These are phyloP conservation scores for Falcaria lacertinaria DNA, from an alignment of 2,888 invertebrate species.

Conservation along the genomic window DNA sequence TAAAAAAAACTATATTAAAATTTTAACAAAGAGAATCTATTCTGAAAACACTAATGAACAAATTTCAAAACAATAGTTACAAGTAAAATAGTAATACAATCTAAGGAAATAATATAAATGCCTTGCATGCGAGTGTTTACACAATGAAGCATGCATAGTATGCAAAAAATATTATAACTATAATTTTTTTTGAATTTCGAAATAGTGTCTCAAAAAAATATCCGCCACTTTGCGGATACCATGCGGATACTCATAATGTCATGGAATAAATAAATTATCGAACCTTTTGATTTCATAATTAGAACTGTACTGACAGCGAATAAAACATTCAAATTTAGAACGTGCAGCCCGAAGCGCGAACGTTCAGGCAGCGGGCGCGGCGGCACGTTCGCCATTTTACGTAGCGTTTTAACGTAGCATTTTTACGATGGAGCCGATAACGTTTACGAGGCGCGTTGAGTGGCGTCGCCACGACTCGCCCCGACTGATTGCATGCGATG, in stretches of 20 bases:
- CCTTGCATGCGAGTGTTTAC: too few species aligned
- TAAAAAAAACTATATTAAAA: too few species aligned
- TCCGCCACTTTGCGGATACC: not conserved
- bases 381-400: slow-evolving; percentile 68
- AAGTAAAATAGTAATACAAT: too few species aligned
- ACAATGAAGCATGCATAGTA: too few species aligned
- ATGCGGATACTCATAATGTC: not conserved
- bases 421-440: slow-evolving; percentile 77
- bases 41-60: too few species aligned
- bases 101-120: too few species aligned
- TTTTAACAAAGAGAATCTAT: too few species aligned
- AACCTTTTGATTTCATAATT: slow-evolving; percentile 15
- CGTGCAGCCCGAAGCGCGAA: slow-evolving; percentile 5
- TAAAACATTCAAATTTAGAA: slow-evolving; percentile 25
- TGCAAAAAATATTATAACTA: too few species aligned
- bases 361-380: slow-evolving; percentile 27
- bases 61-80: too few species aligned
- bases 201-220: not conserved
- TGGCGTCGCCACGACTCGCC: slow-evolving; percentile 73
- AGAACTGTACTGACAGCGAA: slow-evolving; percentile 8
- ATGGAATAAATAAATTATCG: not conserved
- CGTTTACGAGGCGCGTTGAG: slow-evolving; percentile 75
- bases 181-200: not conserved
- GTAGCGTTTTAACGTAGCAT: slow-evolving; percentile 69
- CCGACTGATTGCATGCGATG: slow-evolving; percentile 69